Percentiles rank a stretch among this genome's conserved stretches.
phyloP scores from a whole-genome alignment of 2,888 invertebrate species.

The Zygogramma bicolorata region DNA sequence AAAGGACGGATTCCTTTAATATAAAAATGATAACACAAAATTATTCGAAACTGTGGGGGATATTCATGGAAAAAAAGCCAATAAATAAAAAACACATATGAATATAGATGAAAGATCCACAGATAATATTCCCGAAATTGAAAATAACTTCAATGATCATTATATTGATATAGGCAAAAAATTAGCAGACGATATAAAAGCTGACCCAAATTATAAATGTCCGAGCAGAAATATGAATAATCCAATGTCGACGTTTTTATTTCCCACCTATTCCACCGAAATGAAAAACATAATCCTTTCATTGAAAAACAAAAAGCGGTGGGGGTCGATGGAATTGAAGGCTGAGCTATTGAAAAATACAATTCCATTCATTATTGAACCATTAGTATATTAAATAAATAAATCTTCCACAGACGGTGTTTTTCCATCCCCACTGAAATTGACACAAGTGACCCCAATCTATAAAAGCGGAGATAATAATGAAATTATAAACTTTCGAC shows the following conservation, averaged over 20 bases:
- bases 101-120: constrained; percentile 1
- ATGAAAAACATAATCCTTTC: background rate
- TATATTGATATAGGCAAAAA: no score
- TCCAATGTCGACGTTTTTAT: background rate
- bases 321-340: no score
- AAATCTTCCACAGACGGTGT: no score
- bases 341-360: background rate
- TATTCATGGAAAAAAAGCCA: no score
- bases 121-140: constrained; percentile 1
- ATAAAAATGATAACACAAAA: background rate
- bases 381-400: no score
- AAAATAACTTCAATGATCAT: background rate
- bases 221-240: constrained; percentile 1
- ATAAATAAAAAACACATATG: background rate
- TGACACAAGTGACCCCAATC: no score
- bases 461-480: no score
- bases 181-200: no score
- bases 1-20: background rate
- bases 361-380: no score
- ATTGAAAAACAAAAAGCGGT: no score
- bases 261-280: background rate
- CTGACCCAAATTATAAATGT: background rate
- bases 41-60: background rate
- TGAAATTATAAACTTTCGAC: no score
- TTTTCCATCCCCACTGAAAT: no score